Evolutionary conservation across 2,888 invertebrate species (phyloP).

Genomic region (Cheilosia vulpina): DNA sequence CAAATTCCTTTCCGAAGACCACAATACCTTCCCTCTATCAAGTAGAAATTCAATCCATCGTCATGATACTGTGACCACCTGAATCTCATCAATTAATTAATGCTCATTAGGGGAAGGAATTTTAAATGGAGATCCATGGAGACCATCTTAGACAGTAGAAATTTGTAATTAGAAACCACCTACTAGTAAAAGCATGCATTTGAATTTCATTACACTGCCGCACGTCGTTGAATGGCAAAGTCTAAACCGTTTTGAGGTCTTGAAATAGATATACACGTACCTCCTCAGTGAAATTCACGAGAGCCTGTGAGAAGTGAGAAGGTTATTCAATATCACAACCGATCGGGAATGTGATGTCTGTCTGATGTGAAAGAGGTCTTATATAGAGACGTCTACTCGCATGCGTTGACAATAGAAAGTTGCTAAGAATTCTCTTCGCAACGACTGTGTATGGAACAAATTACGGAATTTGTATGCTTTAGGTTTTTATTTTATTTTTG

Average conservation of each 20-base stretch:
- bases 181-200: conserved; percentile 32
- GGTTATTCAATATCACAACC: conserved; percentile 55
- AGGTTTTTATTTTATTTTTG: conserved; percentile 3
- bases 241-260: conserved; percentile 36
- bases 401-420: conserved; percentile 55
- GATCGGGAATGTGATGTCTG: conserved; percentile 20
- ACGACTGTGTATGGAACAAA: conserved; percentile 22
- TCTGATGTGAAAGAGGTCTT: conserved; percentile 24
- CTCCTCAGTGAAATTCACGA: neutral
- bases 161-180: conserved; percentile 55
- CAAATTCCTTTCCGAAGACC: neutral
- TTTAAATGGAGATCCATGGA: neutral
- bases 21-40: no score
- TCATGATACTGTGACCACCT: neutral
- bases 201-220: conserved; percentile 28
- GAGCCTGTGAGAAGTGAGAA: conserved; percentile 54
- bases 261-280: neutral
- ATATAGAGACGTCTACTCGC: conserved; percentile 12
- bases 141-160: conserved; percentile 6
- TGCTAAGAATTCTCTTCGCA: conserved; percentile 19
- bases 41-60: no score
- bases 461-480: conserved; percentile 17
- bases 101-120: neutral
- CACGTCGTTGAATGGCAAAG: conserved; percentile 25
- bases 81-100: conserved; percentile 16